Percentiles rank a stretch among this genome's conserved stretches.
These are phyloP conservation scores for Toxotes jaculatrix DNA, from an alignment of 2,113 vertebrate species.

Conservation along the genomic window DNA sequence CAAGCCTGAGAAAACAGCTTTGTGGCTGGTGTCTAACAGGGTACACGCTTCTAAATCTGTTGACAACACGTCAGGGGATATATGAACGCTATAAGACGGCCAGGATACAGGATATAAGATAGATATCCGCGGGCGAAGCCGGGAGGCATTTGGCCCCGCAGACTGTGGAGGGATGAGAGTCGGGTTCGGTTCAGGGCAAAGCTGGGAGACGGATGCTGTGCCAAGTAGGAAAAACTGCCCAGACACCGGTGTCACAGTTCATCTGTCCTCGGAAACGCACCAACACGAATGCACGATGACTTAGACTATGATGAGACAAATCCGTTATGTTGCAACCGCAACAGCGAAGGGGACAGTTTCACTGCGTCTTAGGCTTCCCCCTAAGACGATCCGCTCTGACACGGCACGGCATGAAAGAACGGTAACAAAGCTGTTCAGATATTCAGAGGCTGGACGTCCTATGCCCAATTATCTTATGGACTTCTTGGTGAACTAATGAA, in stretches of 20 bases:
- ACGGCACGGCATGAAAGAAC: constrained; percentile 29
- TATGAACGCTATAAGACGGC: constrained; percentile 21
- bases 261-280: constrained; percentile 58
- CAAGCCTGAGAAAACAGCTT: constrained; percentile 26
- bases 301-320: constrained; percentile 60
- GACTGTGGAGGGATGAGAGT: constrained; percentile 47
- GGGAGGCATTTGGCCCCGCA: constrained; percentile 60
- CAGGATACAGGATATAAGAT: constrained; percentile 57
- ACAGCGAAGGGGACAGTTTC: constrained; percentile 42
- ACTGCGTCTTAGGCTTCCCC: constrained; percentile 42
- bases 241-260: constrained; percentile 70
- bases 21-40: constrained; percentile 6
- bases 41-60: constrained; percentile 18
- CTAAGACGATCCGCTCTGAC: constrained; percentile 43
- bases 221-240: constrained; percentile 64
- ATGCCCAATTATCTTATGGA: constrained; percentile 54
- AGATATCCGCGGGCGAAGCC: constrained; percentile 52
- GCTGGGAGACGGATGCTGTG: constrained; percentile 55
- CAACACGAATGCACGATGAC: constrained; percentile 53
- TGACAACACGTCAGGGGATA: constrained; percentile 37
- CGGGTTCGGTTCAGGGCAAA: constrained; percentile 61
- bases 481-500: constrained; percentile 72
- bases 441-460: constrained; percentile 54
- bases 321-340: constrained; percentile 55
- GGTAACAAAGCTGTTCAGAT: constrained; percentile 25